A percentile compares a stretch with the other conserved stretches of the same genome.
Evolutionary conservation across 2,113 vertebrate species (phyloP).

Genomic region (Charadrius vociferus): DNA sequence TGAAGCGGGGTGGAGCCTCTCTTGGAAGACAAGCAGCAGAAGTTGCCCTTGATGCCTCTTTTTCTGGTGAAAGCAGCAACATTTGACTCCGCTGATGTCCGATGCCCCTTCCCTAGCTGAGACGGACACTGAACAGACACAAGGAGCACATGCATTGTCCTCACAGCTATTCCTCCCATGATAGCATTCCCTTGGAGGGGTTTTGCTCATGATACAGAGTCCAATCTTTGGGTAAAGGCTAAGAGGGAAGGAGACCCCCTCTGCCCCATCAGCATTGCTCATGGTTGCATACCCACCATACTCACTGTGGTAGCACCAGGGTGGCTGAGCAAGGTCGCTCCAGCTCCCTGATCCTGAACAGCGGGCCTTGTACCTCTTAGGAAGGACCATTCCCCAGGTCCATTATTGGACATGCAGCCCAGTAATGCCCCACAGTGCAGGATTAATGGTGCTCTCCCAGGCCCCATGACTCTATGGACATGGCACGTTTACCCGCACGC

Average conservation of each 20-base stretch:
- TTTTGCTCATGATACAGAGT: not conserved
- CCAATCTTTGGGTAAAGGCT: not conserved
- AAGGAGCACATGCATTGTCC: rapidly evolving
- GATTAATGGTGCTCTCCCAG: not conserved
- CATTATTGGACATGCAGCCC: not conserved
- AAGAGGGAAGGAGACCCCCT: not conserved
- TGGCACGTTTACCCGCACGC: not conserved
- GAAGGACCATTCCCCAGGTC: not conserved
- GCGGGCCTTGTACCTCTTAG: not conserved
- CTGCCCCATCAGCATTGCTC: rapidly evolving
- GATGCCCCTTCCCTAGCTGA: not conserved
- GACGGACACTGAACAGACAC: not conserved
- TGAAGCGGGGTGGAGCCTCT: not conserved
- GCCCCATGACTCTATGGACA: rapidly evolving
- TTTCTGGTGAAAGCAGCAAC: not conserved
- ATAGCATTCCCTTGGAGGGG: not conserved
- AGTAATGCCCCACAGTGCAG: rapidly evolving
- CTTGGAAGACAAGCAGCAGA: not conserved
- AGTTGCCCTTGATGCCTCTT: not conserved
- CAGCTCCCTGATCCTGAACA: rapidly evolving
- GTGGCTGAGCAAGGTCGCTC: not conserved
- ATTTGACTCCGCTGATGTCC: rapidly evolving
- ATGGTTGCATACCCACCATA: not conserved
- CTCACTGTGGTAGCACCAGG: not conserved
- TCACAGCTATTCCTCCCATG: not conserved